Evolutionary conservation across 2,797 vertebrate genomes (phyloP).

Genomic region (Syngnathus rostellatus): DNA sequence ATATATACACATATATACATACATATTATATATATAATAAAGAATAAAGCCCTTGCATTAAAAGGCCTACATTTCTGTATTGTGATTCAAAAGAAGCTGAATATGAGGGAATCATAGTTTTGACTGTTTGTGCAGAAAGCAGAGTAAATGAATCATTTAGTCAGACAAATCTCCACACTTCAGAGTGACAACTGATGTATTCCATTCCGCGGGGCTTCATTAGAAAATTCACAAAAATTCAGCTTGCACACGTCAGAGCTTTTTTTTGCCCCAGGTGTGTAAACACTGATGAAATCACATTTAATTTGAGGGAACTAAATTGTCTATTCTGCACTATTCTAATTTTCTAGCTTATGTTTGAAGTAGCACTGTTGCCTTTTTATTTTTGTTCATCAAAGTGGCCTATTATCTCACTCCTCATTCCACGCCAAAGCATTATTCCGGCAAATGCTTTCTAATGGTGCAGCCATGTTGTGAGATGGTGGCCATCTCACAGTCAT

Average conservation of each 20-base stretch:
- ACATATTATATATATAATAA: no score
- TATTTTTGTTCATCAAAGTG: not conserved
- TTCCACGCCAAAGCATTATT: not conserved
- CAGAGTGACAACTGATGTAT: slow-evolving; percentile 13
- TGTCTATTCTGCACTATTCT: slow-evolving; percentile 22
- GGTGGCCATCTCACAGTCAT: not conserved
- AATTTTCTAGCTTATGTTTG: slow-evolving; percentile 7
- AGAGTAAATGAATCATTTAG: slow-evolving; percentile 34
- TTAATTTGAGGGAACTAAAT: slow-evolving; percentile 43
- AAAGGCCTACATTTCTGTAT: slow-evolving; percentile 51
- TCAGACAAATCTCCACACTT: not conserved
- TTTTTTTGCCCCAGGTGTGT: slow-evolving; percentile 36
- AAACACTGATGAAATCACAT: slow-evolving; percentile 53
- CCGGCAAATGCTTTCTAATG: not conserved
- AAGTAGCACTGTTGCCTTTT: slow-evolving; percentile 1
- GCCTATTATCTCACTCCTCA: no score
- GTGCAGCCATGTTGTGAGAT: not conserved
- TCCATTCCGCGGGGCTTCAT: slow-evolving; percentile 19
- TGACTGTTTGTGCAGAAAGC: slow-evolving; percentile 13
- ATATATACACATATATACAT: no score
- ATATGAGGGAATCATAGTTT: not conserved
- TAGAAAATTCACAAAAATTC: slow-evolving; percentile 10
- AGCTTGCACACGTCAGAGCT: slow-evolving; percentile 28
- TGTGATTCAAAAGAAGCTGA: slow-evolving; percentile 40
- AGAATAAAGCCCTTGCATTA: slow-evolving; percentile 50